Evolutionary conservation across 1,140 invertebrate species (phyloP), one percentile per base, ranked within the genome.

Genomic region (Drosophila nebulosa): DNA sequence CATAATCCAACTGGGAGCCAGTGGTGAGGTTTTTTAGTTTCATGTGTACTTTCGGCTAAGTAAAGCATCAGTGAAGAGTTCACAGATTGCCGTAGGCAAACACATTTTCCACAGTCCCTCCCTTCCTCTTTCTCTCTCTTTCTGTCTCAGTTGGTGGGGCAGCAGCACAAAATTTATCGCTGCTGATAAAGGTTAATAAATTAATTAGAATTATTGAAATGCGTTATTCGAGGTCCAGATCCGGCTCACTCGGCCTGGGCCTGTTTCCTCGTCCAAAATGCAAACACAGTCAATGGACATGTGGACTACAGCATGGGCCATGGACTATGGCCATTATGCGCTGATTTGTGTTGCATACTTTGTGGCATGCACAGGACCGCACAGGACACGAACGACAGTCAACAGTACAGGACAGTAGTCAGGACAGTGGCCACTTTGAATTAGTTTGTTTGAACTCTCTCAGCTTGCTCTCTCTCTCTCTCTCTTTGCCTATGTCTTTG

Each of bases 191-290:
- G 85, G 83, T 90, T 90, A 90, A 90, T 90, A 90, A 90, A 90
- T 90, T 90, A 90, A 91, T 91, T 91, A 91, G 90, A 91, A 90
- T 90, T 91, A 91, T 91, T 91, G 90, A 91, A 91, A 91, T 91
- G 85, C 81, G 80, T 78, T 69, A 24, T 61, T 58, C 42, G 65
- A 61, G 69, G 59, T 67, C 59, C 69, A 63, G n/a, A n/a, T 55
- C 53, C 39, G 27, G 53, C 53, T 60, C 30, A 55, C 69, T 51
- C 42, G 21, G 27, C 10, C 21, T 46, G 27, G 16, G 51, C 55
- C 27, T 27, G 58, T 21, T 58, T 63, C 26, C 75, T 79, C 39
- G 66, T 75, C 22, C 57, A 46, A 52, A 69, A 69, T 79, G 67
- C 81, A 86, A 86, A 86, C 83, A 88, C 63, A 78, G 67, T 24